Percentiles rank a stretch among this genome's conserved stretches.
Evolutionary conservation across 2,113 vertebrate species (phyloP).

Genomic region (Bothrops jararaca): DNA sequence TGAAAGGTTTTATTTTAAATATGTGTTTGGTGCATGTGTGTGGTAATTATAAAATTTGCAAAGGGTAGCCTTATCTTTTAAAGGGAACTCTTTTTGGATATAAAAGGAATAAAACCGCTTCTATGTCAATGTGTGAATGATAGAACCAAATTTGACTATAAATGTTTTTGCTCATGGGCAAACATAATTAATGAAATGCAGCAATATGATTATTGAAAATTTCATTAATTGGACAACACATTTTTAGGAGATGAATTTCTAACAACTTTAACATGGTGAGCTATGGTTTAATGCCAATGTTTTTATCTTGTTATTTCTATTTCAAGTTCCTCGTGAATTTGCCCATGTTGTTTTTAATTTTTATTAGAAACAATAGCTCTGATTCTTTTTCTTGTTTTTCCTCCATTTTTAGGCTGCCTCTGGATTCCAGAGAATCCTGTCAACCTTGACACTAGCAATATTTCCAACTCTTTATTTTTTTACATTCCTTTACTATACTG

Average conservation of each 20-base stretch:
- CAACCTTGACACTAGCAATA: constrained; percentile 80
- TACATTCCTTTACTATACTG: constrained; percentile 97
- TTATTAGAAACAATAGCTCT: constrained; percentile 19
- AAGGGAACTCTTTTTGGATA: neutral
- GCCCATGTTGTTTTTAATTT: neutral
- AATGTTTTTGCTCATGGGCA: neutral
- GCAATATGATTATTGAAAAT: neutral
- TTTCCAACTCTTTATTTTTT: constrained; percentile 97
- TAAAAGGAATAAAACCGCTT: neutral
- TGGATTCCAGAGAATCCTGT: constrained; percentile 79
- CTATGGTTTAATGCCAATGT: neutral
- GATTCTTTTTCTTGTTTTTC: constrained; percentile 50
- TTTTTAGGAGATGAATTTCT: neutral
- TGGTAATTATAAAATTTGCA: neutral
- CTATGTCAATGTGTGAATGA: neutral
- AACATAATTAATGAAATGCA: neutral
- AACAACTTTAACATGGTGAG: neutral
- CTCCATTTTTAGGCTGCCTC: constrained; percentile 71
- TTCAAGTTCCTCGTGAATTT: neutral
- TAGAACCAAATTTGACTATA: neutral
- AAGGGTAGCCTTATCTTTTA: neutral
- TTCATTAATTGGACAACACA: neutral
- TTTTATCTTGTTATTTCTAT: neutral
- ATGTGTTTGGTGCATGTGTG: neutral
- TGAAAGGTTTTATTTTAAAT: neutral